A percentile compares a stretch with the other conserved stretches of the same genome.
Evolutionary conservation across 2,888 invertebrate genomes (phyloP).

Genomic region (Hyalella azteca): DNA sequence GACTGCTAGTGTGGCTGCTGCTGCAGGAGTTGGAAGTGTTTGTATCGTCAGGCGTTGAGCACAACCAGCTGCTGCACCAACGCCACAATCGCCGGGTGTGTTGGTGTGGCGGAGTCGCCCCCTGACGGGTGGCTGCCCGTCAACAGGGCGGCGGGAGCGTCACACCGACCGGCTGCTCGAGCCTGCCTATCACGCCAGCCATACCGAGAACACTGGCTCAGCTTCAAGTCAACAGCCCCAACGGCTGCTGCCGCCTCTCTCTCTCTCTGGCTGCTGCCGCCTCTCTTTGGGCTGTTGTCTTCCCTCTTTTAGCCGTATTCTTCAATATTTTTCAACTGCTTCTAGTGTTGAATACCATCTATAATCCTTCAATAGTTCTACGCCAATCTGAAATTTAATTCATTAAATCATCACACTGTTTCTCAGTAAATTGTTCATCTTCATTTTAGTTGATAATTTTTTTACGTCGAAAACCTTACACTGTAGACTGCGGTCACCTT

Average conservation of each 20-base stretch:
- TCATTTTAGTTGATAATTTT: no score
- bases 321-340: no score
- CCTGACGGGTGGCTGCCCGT: constrained; percentile 30
- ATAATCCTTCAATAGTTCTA: neutral
- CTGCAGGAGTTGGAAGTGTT: constrained; percentile 37
- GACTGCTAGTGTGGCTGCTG: constrained; percentile 36
- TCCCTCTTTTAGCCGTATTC: neutral
- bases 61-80: constrained; percentile 37
- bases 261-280: neutral
- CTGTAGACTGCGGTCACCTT: no score
- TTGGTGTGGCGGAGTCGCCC: constrained; percentile 35
- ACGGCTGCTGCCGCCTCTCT: neutral
- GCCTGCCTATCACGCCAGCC: constrained; percentile 38
- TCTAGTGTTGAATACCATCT: no score
- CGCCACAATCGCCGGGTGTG: constrained; percentile 31
- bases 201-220: constrained; percentile 26
- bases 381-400: neutral
- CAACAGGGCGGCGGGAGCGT: constrained; percentile 37
- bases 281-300: neutral
- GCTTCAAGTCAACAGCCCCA: neutral
- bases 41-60: constrained; percentile 33
- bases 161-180: constrained; percentile 38
- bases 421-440: no score
- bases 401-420: neutral
- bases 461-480: no score